Evolutionary conservation across 2,888 invertebrate species (phyloP).

Genomic region (Chaetogeoica ovagalla): DNA sequence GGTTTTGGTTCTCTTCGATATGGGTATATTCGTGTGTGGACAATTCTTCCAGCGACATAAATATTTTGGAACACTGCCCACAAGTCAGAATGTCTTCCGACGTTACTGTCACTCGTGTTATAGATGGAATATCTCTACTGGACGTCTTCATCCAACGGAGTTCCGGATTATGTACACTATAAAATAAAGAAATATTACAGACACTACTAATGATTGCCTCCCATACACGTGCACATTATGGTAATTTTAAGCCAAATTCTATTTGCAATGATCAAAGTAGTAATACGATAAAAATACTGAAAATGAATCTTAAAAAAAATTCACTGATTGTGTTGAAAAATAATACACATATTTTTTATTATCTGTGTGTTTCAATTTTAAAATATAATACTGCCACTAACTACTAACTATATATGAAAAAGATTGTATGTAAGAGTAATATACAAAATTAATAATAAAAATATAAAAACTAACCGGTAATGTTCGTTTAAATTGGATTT

Average conservation of each 20-base stretch:
- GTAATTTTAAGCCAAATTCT: too few species aligned
- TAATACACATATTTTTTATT: too few species aligned
- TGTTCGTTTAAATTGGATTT: conserved; percentile 49
- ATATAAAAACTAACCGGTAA: conserved; percentile 30
- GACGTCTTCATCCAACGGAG: conserved; percentile 50
- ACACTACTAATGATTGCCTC: too few species aligned
- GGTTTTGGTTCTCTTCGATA: not conserved
- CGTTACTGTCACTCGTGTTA: conserved; percentile 40
- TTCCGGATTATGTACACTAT: conserved; percentile 41
- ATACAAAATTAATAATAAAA: not conserved
- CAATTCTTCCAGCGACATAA: conserved; percentile 23
- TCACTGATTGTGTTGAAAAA: too few species aligned
- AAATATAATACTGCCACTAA: too few species aligned
- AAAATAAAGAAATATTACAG: not conserved
- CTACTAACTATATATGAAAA: too few species aligned
- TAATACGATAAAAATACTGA: too few species aligned
- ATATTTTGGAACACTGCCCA: conserved; percentile 29
- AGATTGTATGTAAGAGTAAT: too few species aligned
- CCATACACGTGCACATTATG: too few species aligned
- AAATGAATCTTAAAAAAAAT: too few species aligned
- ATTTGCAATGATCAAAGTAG: too few species aligned
- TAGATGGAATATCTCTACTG: conserved; percentile 38
- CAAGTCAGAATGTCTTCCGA: conserved; percentile 45
- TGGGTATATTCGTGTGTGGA: conserved; percentile 22
- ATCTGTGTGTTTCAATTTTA: too few species aligned